Evolutionary conservation across 2,888 invertebrate genomes (phyloP), one percentile per base, ranked within the genome.

Genomic region (Pardosa pseudoannulata): DNA sequence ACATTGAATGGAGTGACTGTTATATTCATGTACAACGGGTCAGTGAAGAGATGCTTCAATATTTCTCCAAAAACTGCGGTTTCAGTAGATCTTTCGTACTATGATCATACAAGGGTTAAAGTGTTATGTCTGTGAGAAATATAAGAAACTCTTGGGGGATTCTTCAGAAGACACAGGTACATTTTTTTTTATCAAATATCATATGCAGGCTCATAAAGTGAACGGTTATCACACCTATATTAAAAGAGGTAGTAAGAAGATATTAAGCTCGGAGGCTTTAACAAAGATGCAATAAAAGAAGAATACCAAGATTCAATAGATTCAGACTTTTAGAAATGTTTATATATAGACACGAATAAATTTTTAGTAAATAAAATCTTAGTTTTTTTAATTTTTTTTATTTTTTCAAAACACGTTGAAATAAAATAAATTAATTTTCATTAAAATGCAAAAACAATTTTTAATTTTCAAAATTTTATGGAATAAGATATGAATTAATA

Each of bases 191-290:
- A 56, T 23, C 56, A 56, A 56, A 56, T 56, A 16, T 36, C 36
- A 36, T 46, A 46, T 7, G n/a, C 23, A 19, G 23, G 19, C 56
- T 56, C 23, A 23, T 23, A 11, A 7, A 23, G 56, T 56, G 56
- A 56, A 19, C 5, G 23, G 2, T 6, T 56, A 23, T 56, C 56
- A 56, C 56, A 56, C 23, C 7, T 56, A 56, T 56, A 56, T 56
- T 56, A 23, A 56, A 56, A 56, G 56, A 56, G 56, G 56, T 56
- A 56, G 56, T 56, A 36, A 36, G 36, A 36, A 36, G 23, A 56
- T 56, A 46, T 46, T n/a, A 56, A 56, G 56, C 56, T 56, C 56
- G 19, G 19, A 56, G 56, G 56, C 56, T 56, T 56, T 56, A n/a
- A 56, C 36, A 36, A 19, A 56, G 56, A 23, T 19, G 23, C 23